Evolutionary conservation across 2,888 invertebrate species (phyloP), one percentile per base, ranked within the genome.

Genomic region (Tortrix viridana): DNA sequence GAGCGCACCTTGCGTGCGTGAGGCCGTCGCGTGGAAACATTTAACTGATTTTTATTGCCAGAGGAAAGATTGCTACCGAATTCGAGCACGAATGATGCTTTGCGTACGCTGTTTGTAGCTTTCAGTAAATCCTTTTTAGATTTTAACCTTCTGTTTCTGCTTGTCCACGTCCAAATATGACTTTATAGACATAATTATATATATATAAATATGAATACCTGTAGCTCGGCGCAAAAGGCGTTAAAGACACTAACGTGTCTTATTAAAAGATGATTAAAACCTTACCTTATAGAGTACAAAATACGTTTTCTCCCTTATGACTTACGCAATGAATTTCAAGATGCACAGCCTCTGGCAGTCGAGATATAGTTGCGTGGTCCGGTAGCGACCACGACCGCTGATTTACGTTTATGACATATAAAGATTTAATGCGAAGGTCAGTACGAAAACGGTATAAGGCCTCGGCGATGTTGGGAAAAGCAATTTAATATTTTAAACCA

Each of bases 1-100:
- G 90, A 91, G 90, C 73, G 59, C 60, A 55, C 69, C 70, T 73
- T 71, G 74, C 76, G 54, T 67, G 68, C 64, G 65, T 14, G 63
- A 48, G 37, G 3, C 22, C 41, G 5, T 16, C 19, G 23, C 48
- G 18, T 32, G 46, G n/a, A 19, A 52, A 20, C 41, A 20, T 52
- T 6, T 37, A 18, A 12, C 55, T 16, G 44, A 46, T 52, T 52
- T 46, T n/a, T 22, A 47, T 46, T 58, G 18, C 23, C 41, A 32
- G 32, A 12, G 3, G 44, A 44, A 9, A 4, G 9, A 12, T 23
- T 47, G 32, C 32, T 32, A 32, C 32, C 32, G 32, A 32, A 32
- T 3, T 32, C 32, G 32, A 12, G 32, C 32, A 12, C 32, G 12
- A 32, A 32, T 32, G 32, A 32, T 12, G 1, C 32, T 32, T 32